These are phyloP conservation scores for Cepaea hortensis DNA, from an alignment of 2,888 invertebrate genomes.

Conservation along the genomic window DNA sequence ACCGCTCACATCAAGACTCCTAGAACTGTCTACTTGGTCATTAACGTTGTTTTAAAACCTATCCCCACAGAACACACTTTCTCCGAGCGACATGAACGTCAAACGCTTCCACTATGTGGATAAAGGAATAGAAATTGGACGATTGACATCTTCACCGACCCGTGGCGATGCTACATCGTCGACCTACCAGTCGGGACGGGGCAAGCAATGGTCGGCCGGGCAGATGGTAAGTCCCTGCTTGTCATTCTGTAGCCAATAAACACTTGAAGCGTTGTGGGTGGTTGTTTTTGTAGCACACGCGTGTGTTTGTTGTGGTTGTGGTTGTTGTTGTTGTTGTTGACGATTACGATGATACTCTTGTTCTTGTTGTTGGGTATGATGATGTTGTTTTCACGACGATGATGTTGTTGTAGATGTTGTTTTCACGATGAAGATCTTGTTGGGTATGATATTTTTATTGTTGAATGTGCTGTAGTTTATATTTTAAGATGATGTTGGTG, in stretches of 20 bases:
- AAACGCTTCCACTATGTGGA: conserved; percentile 51
- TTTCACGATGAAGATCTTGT: too few relatives aligned
- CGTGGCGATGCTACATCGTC: conserved; percentile 21
- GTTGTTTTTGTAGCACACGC: not conserved
- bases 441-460: too few relatives aligned
- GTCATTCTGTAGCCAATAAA: too few relatives aligned
- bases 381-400: too few relatives aligned
- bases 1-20: too few relatives aligned
- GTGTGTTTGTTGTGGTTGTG: not conserved
- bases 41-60: too few relatives aligned
- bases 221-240: conserved; percentile 14
- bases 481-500: too few relatives aligned
- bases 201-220: conserved; percentile 26
- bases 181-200: conserved; percentile 24
- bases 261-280: not conserved
- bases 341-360: too few relatives aligned
- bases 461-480: too few relatives aligned
- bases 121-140: conserved; percentile 45
- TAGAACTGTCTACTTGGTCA: not conserved
- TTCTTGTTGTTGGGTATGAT: too few relatives aligned
- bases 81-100: conserved; percentile 28
- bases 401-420: too few relatives aligned
- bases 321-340: too few relatives aligned
- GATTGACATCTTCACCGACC: conserved; percentile 42
- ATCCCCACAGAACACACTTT: conserved; percentile 45